Evolutionary conservation across 2,888 invertebrate species (phyloP).

Genomic region (Coelogynopora nodosa): DNA sequence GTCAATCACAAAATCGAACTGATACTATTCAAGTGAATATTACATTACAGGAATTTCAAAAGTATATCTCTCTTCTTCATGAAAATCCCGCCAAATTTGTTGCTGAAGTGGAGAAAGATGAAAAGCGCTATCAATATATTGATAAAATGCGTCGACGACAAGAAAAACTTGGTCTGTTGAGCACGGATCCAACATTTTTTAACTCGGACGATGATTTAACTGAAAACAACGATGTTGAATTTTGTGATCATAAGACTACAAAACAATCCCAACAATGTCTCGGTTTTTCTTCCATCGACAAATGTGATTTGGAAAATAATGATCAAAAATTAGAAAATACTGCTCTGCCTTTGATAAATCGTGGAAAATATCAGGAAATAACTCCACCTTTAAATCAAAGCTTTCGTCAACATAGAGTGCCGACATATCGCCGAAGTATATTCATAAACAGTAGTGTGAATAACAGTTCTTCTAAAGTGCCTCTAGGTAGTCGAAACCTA

Average conservation of each 20-base stretch:
- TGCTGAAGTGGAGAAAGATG: conserved; percentile 2
- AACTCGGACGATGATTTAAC: background rate
- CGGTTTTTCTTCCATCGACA: background rate
- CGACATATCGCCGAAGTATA: background rate
- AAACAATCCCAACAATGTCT: background rate
- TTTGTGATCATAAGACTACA: too few relatives aligned
- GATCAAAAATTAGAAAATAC: background rate
- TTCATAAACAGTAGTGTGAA: background rate
- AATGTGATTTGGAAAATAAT: background rate
- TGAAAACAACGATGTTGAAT: background rate
- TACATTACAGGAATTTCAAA: background rate
- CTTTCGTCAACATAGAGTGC: background rate
- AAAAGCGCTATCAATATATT: background rate
- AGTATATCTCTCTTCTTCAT: background rate
- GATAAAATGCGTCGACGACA: background rate
- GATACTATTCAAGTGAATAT: background rate
- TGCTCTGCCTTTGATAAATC: background rate
- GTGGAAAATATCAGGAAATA: background rate
- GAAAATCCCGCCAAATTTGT: conserved; percentile 10
- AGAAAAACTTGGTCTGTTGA: background rate
- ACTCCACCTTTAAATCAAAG: background rate
- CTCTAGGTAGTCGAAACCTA: background rate
- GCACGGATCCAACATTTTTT: background rate
- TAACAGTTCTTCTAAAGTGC: background rate
- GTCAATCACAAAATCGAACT: background rate